Base-by-base conservation (phyloP, 2,888 invertebrate species). In the Stenolophus ochropezus region DNA sequence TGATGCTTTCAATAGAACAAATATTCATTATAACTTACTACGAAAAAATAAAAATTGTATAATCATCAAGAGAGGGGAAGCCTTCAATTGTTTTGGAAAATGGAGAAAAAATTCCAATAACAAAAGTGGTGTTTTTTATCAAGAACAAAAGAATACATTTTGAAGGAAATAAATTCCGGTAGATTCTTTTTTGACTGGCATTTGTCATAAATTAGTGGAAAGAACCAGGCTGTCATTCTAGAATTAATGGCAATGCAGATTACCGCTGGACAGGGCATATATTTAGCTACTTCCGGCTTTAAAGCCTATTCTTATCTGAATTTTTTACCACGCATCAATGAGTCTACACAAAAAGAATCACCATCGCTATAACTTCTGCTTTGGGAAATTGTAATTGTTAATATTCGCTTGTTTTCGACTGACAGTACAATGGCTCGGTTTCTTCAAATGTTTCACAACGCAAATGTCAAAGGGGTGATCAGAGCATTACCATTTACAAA, bases 231-330 rank as follows among this genome's bases (percentile, higher is more conserved):
- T 80, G 80, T 80, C 80, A 80, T 80, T 73, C 80, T 58, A 20
- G 16, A 69, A 80, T 71, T 80, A 80, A 80, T 80, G 71, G 80
- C 73, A 56, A 71, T 80, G 80, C 80, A 80, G 80, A 80, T 80
- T 80, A 80, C 73, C 49, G 18, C 25, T 80, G 79, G 79, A 79
- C 79, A 79, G 71, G 73, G 56, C 80, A 80, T 77, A 77, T 77
- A 77, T 77, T 77, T 77, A 77, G 61, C 61, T 77, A 61, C 61
- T 77, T 80, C 80, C 80, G 71, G 80, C 58, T 73, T 61, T 27
- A 80, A 80, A 56, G 25, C 71, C 71, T 80, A 80, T 80, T 80
- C 80, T 80, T 80, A 80, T 80, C 71, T 61, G 42, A 77, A 58
- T 71, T 80, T 53, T 80, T 80, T 80, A 73, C 33, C 77, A 77